Evolutionary conservation across 2,888 invertebrate genomes (phyloP).

Genomic region (Trichogramma dendrolimi): DNA sequence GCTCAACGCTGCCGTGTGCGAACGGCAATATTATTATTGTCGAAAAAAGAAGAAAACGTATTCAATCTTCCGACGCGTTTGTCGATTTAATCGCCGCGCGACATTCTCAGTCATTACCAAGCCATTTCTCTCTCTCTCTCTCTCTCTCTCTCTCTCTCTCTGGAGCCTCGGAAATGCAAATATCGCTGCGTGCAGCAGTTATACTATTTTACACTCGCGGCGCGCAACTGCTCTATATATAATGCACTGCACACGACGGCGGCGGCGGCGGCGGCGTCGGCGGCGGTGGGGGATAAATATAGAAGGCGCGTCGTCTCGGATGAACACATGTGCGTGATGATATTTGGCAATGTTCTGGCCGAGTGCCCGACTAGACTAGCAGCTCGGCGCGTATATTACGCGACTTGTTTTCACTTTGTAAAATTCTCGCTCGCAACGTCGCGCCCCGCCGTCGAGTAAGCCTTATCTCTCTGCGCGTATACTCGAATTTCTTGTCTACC

Average conservation of each 20-base stretch:
- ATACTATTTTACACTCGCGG: not conserved
- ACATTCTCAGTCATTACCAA: constrained; percentile 11
- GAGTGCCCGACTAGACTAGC: constrained; percentile 27
- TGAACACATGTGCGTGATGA: constrained; percentile 29
- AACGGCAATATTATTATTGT: too few relatives aligned
- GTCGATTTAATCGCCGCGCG: not conserved
- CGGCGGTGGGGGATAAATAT: constrained; percentile 15
- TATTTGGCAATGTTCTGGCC: constrained; percentile 33
- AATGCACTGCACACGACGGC: too few relatives aligned
- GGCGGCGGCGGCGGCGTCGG: not conserved
- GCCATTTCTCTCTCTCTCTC: not conserved
- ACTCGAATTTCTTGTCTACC: constrained; percentile 29
- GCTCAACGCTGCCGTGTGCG: too few relatives aligned
- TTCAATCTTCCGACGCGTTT: too few relatives aligned
- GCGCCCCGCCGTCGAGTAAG: not conserved
- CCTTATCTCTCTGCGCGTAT: not conserved
- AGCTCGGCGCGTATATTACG: constrained; percentile 14
- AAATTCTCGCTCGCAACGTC: constrained; percentile 20
- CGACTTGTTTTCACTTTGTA: constrained; percentile 33
- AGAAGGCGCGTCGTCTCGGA: constrained; percentile 14
- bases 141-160: not conserved
- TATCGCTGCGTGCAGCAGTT: constrained; percentile 21
- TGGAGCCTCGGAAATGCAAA: constrained; percentile 26
- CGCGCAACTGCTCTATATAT: too few relatives aligned
- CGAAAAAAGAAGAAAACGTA: too few relatives aligned